Base-by-base conservation (phyloP, 1,140 invertebrate species). In the Capitella teleta region DNA sequence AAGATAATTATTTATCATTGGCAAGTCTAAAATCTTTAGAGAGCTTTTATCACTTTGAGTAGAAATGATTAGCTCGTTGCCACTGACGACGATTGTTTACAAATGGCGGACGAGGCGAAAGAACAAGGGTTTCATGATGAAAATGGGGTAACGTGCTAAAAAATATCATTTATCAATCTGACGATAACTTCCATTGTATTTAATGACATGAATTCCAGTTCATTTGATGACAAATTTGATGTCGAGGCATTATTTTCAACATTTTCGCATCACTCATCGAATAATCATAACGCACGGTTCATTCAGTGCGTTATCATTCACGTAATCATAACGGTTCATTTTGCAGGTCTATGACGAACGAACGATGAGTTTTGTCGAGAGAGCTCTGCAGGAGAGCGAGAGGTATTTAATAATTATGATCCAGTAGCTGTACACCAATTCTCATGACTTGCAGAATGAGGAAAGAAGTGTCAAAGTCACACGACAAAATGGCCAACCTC, bases 401-500 rank as follows among this genome's bases (percentile, higher is more conserved):
- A 34, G n/a, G 6, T 37, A 37, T 5, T 5, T 37, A n/a, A 37
- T n/a, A n/a, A 46, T 3, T 46, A 24, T 46, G 44, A 23, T 18
- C 19, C 23, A 26, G 30, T 18, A 18, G 25, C 12, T 19, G 19
- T 46, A 46, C 19, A 5, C 24, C n/a, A 28, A 23, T n/a, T 28
- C 14, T 28, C 12, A 12, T 14, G 25, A 14, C 14, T n/a, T 55
- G 28, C 48, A 67, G 64, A 51, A 66, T 66, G 63, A 66, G 59
- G 51, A 52, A 41, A 26, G 64, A 66, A 51, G 58, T 61, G 5
- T 51, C 52, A 4, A 67, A 66, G 47, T 63, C 63, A n/a, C 51
- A 63, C 25, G 46, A 51, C 18, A 68, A 67, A 41, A 54, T 55
- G n/a, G 54, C 56, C 6, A 56, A 56, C 26, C 44, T 67, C 16